Percentiles rank a stretch among this genome's conserved stretches.
Conservation (phyloP, 2,797 vertebrate genomes). For the Mormyrus hasselquistii region DNA sequence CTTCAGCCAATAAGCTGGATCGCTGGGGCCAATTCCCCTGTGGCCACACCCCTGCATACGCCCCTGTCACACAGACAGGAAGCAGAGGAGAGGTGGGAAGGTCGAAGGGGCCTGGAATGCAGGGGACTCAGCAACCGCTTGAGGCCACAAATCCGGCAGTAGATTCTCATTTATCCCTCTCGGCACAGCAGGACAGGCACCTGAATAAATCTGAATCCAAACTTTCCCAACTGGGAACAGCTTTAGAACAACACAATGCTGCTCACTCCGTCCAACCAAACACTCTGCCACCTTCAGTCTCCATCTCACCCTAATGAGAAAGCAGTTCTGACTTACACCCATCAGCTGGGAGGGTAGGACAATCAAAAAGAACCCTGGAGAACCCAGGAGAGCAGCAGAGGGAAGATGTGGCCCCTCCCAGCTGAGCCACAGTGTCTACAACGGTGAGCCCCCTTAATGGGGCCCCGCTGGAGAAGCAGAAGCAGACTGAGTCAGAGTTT, state of each 20-base stretch:
- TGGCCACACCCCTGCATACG: not conserved
- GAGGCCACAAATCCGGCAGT: not conserved
- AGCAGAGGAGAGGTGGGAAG: not conserved
- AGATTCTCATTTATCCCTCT: not conserved
- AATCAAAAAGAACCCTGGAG: not conserved
- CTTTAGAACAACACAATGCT: not conserved
- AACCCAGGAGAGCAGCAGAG: not conserved
- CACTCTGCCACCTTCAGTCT: not conserved
- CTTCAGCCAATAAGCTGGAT: not conserved
- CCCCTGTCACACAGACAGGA: not conserved
- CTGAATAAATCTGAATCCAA: not conserved
- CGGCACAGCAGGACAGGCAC: not conserved
- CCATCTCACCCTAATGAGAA: not conserved
- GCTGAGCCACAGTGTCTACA: not conserved
- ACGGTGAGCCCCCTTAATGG: not conserved
- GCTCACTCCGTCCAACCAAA: not conserved
- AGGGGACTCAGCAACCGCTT: not conserved
- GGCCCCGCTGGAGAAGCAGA: not conserved
- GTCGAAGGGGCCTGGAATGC: not conserved
- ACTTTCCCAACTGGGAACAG: not conserved
- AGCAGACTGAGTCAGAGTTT: not conserved
- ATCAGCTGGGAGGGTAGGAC: not conserved
- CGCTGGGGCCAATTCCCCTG: not conserved
- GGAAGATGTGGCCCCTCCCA: not conserved
- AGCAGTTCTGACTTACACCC: not conserved